phyloP scores from a whole-genome alignment of 2,888 invertebrate species.

The Vesta saturnalis region DNA sequence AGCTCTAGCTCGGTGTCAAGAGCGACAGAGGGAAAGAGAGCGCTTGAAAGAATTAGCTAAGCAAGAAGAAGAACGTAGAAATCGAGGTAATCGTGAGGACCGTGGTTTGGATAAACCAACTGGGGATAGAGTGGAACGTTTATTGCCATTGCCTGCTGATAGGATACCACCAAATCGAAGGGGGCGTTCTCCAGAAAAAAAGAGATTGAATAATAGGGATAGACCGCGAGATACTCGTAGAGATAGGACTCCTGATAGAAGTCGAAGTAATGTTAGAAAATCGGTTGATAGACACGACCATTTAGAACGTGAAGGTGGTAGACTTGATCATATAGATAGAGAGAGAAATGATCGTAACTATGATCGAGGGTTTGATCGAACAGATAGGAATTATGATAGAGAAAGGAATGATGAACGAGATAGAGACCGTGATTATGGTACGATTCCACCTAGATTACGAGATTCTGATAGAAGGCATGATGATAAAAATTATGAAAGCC shows the following conservation, averaged over 20 bases:
- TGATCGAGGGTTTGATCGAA: constrained; percentile 51
- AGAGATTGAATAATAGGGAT: constrained; percentile 64
- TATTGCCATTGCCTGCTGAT: constrained; percentile 72
- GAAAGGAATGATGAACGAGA: constrained; percentile 56
- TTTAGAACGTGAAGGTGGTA: constrained; percentile 37
- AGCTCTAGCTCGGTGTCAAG: constrained; percentile 72
- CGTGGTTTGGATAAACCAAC: constrained; percentile 71
- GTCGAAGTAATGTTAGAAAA: constrained; percentile 44
- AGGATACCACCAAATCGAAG: constrained; percentile 65
- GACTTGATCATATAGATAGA: constrained; percentile 27
- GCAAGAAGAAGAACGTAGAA: constrained; percentile 67
- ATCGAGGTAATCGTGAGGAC: constrained; percentile 65
- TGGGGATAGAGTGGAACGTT: constrained; percentile 67
- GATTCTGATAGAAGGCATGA: constrained; percentile 54
- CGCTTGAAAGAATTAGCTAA: constrained; percentile 62
- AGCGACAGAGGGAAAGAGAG: constrained; percentile 66
- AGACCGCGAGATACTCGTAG: constrained; percentile 60
- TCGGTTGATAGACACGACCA: constrained; percentile 52
- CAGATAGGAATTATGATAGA: constrained; percentile 54
- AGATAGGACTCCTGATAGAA: constrained; percentile 57
- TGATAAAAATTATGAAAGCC: constrained; percentile 60
- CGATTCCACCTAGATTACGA: constrained; percentile 50
- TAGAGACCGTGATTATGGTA: constrained; percentile 53
- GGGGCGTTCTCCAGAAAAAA: constrained; percentile 63
- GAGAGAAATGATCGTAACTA: constrained; percentile 45